Percentiles rank a stretch among this genome's conserved stretches.
Conservation (phyloP, 2,888 invertebrate genomes). For the Eupelmus urozonus region DNA sequence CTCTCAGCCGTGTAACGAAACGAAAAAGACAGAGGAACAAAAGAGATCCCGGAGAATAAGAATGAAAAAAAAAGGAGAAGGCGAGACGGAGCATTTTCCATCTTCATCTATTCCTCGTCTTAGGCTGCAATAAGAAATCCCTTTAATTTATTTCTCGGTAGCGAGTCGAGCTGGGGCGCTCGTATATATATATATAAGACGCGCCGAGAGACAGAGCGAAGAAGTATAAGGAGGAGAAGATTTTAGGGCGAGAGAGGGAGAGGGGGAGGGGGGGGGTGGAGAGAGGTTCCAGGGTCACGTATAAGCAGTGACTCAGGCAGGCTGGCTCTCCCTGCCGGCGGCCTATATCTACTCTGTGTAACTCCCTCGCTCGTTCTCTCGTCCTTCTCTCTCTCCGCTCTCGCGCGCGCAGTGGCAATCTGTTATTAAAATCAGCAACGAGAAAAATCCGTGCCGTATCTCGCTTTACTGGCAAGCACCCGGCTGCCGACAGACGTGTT, state of each 20-base stretch:
- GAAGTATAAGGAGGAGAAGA: slow-evolving; percentile 43
- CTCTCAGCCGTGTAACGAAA: slow-evolving; percentile 17
- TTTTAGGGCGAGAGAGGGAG: slow-evolving; percentile 16
- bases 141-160: slow-evolving; percentile 65
- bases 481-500: slow-evolving; percentile 73
- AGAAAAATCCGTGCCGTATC: slow-evolving; percentile 78
- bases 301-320: slow-evolving; percentile 74
- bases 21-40: slow-evolving; percentile 32
- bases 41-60: slow-evolving; percentile 34
- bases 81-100: slow-evolving; percentile 45
- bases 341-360: slow-evolving; percentile 38
- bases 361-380: slow-evolving; percentile 1
- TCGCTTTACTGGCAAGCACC: slow-evolving; percentile 63
- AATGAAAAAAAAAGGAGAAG: slow-evolving; percentile 2
- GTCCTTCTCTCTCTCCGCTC: not conserved
- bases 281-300: slow-evolving; percentile 69
- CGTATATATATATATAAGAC: no score
- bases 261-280: slow-evolving; percentile 43
- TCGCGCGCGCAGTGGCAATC: slow-evolving; percentile 64
- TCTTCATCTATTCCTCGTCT: slow-evolving; percentile 54
- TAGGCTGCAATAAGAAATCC: slow-evolving; percentile 58
- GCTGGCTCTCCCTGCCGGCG: slow-evolving; percentile 44
- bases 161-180: slow-evolving; percentile 27
- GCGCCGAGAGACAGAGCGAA: slow-evolving; percentile 39
- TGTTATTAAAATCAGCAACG: slow-evolving; percentile 78